Conservation (phyloP, 1,140 invertebrate species). For the Augochlora pura region DNA sequence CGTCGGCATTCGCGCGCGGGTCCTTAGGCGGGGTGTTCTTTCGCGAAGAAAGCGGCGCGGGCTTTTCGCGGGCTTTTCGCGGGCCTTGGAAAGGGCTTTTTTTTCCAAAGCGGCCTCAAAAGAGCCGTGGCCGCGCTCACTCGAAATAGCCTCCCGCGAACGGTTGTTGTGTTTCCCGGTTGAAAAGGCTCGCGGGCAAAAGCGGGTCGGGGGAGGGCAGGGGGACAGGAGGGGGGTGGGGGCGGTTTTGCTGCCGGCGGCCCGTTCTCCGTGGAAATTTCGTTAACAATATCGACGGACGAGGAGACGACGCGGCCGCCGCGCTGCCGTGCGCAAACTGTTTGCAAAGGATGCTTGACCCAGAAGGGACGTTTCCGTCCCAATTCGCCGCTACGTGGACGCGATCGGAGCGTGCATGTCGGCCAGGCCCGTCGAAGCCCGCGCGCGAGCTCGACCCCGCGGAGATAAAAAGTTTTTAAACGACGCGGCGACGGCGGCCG, state of each 20-base stretch:
- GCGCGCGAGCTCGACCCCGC: not conserved
- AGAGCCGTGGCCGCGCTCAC: too few relatives aligned
- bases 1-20: conserved; percentile 19
- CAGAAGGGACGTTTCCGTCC: conserved; percentile 12
- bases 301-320: not conserved
- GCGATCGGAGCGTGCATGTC: conserved; percentile 3
- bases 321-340: not conserved
- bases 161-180: not conserved
- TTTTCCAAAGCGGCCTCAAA: not conserved
- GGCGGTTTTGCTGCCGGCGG: too few relatives aligned
- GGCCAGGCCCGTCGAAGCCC: too few relatives aligned
- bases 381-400: conserved; percentile 12
- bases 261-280: not conserved
- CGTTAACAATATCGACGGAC: not conserved
- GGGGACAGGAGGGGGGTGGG: too few relatives aligned
- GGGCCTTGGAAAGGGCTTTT: not conserved
- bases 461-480: conserved; percentile 55
- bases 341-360: not conserved
- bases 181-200: not conserved
- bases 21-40: not conserved
- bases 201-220: not conserved
- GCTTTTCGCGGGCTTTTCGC: not conserved
- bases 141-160: conserved; percentile 14
- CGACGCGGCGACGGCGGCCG: not conserved
- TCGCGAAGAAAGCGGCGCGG: not conserved